Conservation (phyloP, 2,113 vertebrate species). For the Rutilus rutilus region DNA sequence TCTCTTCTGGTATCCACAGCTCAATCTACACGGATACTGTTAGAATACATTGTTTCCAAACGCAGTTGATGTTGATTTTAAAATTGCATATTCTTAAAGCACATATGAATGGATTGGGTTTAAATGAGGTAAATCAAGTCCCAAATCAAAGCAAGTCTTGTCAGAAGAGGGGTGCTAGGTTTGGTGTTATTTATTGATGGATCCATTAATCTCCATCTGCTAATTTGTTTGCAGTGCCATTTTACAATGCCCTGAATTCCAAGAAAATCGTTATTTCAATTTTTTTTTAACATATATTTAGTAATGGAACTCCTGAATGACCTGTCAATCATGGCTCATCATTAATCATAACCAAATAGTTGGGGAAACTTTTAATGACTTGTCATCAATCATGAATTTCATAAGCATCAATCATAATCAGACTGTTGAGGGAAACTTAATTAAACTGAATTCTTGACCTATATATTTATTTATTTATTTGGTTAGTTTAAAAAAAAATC, state of each 20-base stretch:
- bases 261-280: not conserved
- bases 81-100: not conserved
- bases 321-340: slow-evolving; percentile 23
- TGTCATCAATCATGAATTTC: slow-evolving; percentile 21
- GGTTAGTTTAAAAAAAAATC: not conserved
- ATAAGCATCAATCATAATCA: not conserved
- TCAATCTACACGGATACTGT: not conserved
- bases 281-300: not conserved
- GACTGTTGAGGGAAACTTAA: slow-evolving; percentile 14
- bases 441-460: slow-evolving; percentile 7
- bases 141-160: not conserved
- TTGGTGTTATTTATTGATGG: not conserved
- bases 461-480: slow-evolving; percentile 6
- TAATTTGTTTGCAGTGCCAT: not conserved
- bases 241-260: not conserved
- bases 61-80: not conserved
- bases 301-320: slow-evolving; percentile 6
- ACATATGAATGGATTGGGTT: not conserved
- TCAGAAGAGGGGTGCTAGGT: not conserved
- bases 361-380: slow-evolving; percentile 7
- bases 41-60: not conserved
- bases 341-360: slow-evolving; percentile 17
- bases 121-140: not conserved
- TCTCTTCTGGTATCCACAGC: not conserved
- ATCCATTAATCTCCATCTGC: not conserved